Evolutionary conservation across 2,797 vertebrate genomes (phyloP).

Genomic region (Acestrorhynchus altus): DNA sequence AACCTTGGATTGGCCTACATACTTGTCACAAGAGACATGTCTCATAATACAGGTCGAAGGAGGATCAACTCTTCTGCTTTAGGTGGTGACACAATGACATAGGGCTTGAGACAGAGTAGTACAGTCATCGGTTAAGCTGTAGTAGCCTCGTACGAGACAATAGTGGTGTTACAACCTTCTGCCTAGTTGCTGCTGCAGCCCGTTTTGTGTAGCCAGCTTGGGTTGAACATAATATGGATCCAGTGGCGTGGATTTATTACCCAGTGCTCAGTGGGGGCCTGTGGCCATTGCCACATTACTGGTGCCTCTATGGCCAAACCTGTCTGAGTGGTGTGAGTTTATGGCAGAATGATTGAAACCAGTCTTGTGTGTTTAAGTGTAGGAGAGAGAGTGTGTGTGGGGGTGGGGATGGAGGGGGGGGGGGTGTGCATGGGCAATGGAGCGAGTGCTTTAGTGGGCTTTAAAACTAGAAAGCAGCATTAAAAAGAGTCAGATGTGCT

Average conservation of each 20-base stretch:
- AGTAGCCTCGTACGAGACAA: not conserved
- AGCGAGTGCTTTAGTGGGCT: slow-evolving; percentile 23
- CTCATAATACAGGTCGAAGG: not conserved
- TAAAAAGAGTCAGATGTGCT: slow-evolving; percentile 34
- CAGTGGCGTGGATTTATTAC: slow-evolving; percentile 40
- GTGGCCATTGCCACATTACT: slow-evolving; percentile 15
- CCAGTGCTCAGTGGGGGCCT: slow-evolving; percentile 18
- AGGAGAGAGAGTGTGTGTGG: not conserved
- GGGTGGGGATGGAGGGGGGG: no score
- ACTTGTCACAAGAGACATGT: slow-evolving; percentile 1
- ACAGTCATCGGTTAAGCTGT: not conserved
- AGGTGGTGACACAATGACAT: not conserved
- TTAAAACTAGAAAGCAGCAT: slow-evolving; percentile 36
- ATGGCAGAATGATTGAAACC: slow-evolving; percentile 42
- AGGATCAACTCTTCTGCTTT: slow-evolving; percentile 1
- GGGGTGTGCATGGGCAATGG: not conserved
- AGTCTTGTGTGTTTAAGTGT: not conserved
- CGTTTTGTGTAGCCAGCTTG: not conserved
- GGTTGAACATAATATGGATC: slow-evolving; percentile 13
- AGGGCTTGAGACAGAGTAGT: not conserved
- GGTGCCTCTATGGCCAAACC: not conserved
- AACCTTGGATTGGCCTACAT: not conserved
- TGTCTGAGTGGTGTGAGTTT: slow-evolving; percentile 37
- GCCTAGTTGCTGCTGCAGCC: not conserved
- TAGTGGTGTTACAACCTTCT: not conserved